Percentiles rank a stretch among this genome's conserved stretches.
These are phyloP conservation scores for Stenchaetothrips biformis DNA, from an alignment of 2,888 invertebrate species.

Conservation along the genomic window DNA sequence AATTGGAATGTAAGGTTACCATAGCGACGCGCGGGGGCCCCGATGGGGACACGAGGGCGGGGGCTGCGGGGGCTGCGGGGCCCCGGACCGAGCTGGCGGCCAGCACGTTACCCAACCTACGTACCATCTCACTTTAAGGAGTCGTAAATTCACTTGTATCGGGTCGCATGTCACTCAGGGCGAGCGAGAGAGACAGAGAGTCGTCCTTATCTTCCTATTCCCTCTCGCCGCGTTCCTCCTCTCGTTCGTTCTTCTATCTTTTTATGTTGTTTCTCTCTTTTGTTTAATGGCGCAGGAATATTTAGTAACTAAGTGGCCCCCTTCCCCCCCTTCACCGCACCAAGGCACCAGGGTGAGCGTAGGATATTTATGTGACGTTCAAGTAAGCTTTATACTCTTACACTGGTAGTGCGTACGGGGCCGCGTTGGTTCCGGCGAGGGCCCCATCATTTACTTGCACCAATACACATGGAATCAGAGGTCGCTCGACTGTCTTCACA, in stretches of 20 bases:
- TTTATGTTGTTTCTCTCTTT: conserved; percentile 7
- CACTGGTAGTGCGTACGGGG: not conserved
- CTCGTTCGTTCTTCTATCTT: not conserved
- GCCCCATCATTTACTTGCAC: not conserved
- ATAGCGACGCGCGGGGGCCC: not conserved
- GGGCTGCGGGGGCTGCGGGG: no score
- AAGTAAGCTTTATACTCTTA: not conserved
- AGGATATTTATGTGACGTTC: conserved; percentile 18
- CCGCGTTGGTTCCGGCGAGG: not conserved
- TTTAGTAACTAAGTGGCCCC: conserved; percentile 18
- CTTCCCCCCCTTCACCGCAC: not conserved
- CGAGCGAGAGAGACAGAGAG: not conserved
- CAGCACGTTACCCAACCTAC: conserved; percentile 13
- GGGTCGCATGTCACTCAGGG: conserved; percentile 13
- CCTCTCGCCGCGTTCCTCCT: not conserved
- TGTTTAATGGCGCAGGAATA: conserved; percentile 10
- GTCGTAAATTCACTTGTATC: conserved; percentile 21
- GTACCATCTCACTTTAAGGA: conserved; percentile 23
- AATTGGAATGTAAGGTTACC: conserved; percentile 18
- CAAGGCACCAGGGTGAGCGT: not conserved
- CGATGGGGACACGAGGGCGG: not conserved
- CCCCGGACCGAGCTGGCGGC: no score
- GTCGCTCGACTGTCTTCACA: no score
- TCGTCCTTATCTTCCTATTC: not conserved
- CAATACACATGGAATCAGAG: no score